Conservation (phyloP, 2,797 vertebrate species). For the Melanogrammus aeglefinus region DNA sequence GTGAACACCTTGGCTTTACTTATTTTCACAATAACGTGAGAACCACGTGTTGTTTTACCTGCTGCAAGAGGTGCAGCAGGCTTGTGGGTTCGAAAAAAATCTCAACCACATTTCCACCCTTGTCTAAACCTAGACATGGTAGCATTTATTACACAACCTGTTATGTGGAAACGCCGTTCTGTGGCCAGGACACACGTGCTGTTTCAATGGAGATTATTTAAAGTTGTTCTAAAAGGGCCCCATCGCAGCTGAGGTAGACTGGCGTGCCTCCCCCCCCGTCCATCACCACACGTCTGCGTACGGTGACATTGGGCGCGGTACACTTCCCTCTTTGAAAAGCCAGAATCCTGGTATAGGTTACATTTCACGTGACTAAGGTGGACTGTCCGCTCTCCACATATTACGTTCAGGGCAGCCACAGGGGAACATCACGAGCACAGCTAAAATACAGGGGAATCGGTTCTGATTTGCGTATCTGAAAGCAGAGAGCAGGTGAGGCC, state of each 20-base stretch:
- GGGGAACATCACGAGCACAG: not conserved
- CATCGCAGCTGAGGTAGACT: constrained; percentile 61
- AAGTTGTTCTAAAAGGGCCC: constrained; percentile 64
- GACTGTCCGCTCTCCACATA: constrained; percentile 23
- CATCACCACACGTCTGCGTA: constrained; percentile 51
- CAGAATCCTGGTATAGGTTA: constrained; percentile 45
- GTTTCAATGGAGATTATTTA: constrained; percentile 67
- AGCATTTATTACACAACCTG: constrained; percentile 60
- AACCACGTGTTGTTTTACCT: not conserved
- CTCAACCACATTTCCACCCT: constrained; percentile 54
- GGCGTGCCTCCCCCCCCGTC: constrained; percentile 44
- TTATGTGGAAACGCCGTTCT: constrained; percentile 46
- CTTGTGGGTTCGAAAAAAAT: constrained; percentile 47
- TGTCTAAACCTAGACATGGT: constrained; percentile 31
- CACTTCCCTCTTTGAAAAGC: constrained; percentile 64
- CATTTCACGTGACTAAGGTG: constrained; percentile 46
- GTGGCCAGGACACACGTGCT: constrained; percentile 63
- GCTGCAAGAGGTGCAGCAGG: constrained; percentile 58
- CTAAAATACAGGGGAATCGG: constrained; percentile 13
- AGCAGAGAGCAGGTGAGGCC: constrained; percentile 28
- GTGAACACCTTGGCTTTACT: not conserved
- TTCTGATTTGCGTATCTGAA: constrained; percentile 53
- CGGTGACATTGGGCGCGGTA: constrained; percentile 38
- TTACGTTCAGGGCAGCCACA: not conserved
- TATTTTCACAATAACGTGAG: constrained; percentile 1